A percentile compares a stretch with the other conserved stretches of the same genome.
Evolutionary conservation across 2,113 vertebrate species (phyloP).

Genomic region (Pao palembangensis): DNA sequence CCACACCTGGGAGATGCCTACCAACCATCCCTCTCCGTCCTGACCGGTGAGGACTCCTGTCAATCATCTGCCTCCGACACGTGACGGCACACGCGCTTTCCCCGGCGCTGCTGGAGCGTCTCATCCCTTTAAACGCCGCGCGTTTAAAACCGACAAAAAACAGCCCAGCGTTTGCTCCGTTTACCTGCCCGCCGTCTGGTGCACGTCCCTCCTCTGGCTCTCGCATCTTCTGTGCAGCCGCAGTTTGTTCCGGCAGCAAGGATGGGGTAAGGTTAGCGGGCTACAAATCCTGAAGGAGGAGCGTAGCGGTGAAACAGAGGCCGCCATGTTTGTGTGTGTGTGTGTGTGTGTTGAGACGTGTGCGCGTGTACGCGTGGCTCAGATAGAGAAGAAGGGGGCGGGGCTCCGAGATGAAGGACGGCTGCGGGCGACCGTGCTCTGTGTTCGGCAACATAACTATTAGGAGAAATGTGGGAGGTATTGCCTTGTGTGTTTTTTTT

Average conservation of each 20-base stretch:
- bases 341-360: background rate
- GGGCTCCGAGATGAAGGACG: conserved; percentile 7
- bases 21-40: background rate
- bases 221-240: conserved; percentile 62
- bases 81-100: conserved; percentile 49
- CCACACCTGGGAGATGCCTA: background rate
- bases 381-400: background rate
- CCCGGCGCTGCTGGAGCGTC: conserved; percentile 27
- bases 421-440: background rate
- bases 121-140: conserved; percentile 7
- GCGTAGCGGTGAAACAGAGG: conserved; percentile 67
- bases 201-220: conserved; percentile 58
- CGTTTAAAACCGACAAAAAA: background rate
- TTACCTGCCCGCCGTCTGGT: conserved; percentile 68
- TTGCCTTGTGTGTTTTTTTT: too few relatives aligned
- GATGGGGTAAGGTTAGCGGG: conserved; percentile 52
- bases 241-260: conserved; percentile 57
- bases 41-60: conserved; percentile 24
- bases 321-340: conserved; percentile 70
- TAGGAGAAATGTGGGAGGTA: too few relatives aligned
- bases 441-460: too few relatives aligned
- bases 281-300: conserved; percentile 70
- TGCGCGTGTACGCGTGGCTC: conserved; percentile 10
- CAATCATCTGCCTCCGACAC: conserved; percentile 46
- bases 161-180: background rate